Conservation (phyloP, 2,888 invertebrate species). For the Trachelus tabidus region DNA sequence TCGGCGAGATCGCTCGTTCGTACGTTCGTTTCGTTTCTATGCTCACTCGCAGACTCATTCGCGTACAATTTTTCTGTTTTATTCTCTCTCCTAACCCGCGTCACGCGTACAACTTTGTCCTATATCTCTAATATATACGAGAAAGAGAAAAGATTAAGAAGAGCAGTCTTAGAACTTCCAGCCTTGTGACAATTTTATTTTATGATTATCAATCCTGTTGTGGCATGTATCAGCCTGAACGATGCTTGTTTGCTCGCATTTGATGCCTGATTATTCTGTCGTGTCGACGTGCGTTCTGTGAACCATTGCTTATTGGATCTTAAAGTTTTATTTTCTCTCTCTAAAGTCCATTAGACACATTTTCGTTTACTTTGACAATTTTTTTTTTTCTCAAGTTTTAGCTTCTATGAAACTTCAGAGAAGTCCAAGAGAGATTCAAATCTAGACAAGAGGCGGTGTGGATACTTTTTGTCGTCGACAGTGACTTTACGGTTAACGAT, state of each 20-base stretch:
- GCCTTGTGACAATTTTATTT: conserved; percentile 56
- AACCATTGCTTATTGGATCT: no score
- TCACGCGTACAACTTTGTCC: conserved; percentile 56
- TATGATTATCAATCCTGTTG: conserved; percentile 22
- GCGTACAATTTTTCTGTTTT: conserved; percentile 44
- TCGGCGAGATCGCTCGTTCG: conserved; percentile 3
- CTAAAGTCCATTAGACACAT: no score
- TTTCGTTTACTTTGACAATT: not conserved
- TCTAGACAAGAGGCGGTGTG: not conserved
- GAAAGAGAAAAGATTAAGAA: conserved; percentile 33
- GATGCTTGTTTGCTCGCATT: conserved; percentile 52
- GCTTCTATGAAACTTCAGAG: not conserved
- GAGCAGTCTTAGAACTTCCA: conserved; percentile 64
- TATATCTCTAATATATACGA: conserved; percentile 40
- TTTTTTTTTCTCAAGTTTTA: not conserved
- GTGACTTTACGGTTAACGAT: no score
- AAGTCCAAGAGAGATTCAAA: not conserved
- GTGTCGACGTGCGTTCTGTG: no score
- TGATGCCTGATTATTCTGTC: conserved; percentile 29
- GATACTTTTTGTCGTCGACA: no score
- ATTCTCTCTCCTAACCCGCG: conserved; percentile 41
- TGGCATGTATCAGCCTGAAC: conserved; percentile 43
- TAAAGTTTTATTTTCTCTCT: no score
- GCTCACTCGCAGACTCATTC: conserved; percentile 13
- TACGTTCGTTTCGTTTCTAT: not conserved